Conservation (phyloP, 2,113 vertebrate genomes). For the Saguinus midas region DNA sequence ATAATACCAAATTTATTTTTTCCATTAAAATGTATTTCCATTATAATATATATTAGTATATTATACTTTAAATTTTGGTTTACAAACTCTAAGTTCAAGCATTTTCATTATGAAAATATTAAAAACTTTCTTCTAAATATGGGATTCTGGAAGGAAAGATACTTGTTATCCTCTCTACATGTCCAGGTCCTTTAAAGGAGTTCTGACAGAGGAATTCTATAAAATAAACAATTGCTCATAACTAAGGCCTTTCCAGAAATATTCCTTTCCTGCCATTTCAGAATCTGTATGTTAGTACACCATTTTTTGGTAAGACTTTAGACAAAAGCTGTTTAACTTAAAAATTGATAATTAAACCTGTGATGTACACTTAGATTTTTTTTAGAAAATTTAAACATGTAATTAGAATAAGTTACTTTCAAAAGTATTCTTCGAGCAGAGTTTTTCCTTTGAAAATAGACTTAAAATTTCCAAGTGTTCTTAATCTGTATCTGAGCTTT, state of each 20-base stretch:
- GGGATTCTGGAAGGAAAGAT: neutral
- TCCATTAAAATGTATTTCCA: neutral
- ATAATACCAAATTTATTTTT: neutral
- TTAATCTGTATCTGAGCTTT: neutral
- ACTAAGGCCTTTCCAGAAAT: neutral
- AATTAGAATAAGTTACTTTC: slow-evolving; percentile 16
- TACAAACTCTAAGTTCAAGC: neutral
- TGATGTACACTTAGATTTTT: neutral
- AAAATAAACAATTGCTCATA: neutral
- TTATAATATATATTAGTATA: neutral
- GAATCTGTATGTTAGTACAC: neutral
- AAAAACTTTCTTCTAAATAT: neutral
- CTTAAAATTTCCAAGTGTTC: slow-evolving; percentile 31
- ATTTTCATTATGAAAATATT: neutral
- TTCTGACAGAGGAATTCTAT: neutral
- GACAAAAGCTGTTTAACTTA: neutral
- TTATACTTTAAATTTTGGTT: neutral
- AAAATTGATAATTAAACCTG: neutral
- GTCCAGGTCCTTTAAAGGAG: neutral
- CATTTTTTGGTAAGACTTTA: neutral
- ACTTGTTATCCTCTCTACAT: neutral
- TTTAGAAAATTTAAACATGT: neutral
- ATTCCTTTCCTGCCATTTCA: neutral
- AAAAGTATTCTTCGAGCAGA: neutral
- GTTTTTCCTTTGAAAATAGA: slow-evolving; percentile 26